Evolutionary conservation across 2,797 vertebrate genomes (phyloP).

Genomic region (Takifugu ocellatus): DNA sequence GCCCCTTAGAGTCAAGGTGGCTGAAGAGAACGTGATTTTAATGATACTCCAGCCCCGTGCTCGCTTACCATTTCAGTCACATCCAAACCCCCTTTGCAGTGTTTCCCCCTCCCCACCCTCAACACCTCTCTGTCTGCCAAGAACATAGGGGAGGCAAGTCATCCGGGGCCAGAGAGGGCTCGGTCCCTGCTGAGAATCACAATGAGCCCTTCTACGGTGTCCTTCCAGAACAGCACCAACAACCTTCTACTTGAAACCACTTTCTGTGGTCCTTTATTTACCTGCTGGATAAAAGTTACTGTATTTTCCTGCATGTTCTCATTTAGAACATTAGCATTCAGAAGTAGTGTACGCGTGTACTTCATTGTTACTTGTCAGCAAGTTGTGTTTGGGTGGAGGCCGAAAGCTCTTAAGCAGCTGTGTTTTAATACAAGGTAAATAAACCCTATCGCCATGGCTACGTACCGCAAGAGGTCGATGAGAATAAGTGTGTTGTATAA

Average conservation of each 20-base stretch:
- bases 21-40: slow-evolving; percentile 56
- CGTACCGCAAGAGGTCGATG: background rate
- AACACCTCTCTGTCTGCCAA: slow-evolving; percentile 71
- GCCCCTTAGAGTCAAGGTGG: slow-evolving; percentile 39
- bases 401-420: too few species aligned
- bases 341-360: too few species aligned
- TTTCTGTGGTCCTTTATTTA: background rate
- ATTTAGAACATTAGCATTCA: too few species aligned
- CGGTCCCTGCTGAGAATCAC: slow-evolving; percentile 72
- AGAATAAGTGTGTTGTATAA: background rate
- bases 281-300: too few species aligned
- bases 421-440: too few species aligned
- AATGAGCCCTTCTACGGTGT: slow-evolving; percentile 64
- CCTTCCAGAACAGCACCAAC: slow-evolving; percentile 45
- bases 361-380: too few species aligned
- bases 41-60: slow-evolving; percentile 56
- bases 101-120: slow-evolving; percentile 39
- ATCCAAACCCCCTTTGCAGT: slow-evolving; percentile 64
- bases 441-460: background rate
- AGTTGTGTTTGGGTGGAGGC: too few species aligned
- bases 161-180: slow-evolving; percentile 61
- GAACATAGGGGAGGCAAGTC: slow-evolving; percentile 69
- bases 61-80: slow-evolving; percentile 77
- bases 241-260: slow-evolving; percentile 48
- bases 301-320: too few species aligned